Conservation (phyloP, 1,140 invertebrate genomes). For the Tenebrio molitor region DNA sequence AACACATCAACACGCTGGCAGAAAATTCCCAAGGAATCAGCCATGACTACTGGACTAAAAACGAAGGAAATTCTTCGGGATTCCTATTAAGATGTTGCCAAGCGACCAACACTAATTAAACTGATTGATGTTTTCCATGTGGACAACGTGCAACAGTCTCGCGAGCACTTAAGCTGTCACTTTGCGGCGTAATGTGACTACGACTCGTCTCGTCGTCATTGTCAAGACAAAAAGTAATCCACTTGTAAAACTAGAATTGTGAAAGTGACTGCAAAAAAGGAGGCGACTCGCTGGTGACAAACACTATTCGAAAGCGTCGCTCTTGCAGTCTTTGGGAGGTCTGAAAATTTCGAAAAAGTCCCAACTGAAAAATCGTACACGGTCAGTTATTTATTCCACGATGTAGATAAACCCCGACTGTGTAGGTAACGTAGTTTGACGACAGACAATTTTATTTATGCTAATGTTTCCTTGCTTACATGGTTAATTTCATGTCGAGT, state of each 20-base stretch:
- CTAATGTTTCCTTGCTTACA: conserved; percentile 46
- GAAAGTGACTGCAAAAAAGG: background rate
- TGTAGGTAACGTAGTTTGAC: conserved; percentile 46
- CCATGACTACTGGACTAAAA: background rate
- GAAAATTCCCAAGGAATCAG: too few species aligned
- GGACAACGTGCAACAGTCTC: background rate
- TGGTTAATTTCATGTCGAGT: conserved; percentile 47
- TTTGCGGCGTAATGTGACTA: background rate
- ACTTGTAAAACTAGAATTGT: background rate
- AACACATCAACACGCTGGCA: too few species aligned
- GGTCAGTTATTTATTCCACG: conserved; percentile 31
- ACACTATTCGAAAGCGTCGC: too few species aligned
- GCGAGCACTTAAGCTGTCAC: conserved; percentile 17
- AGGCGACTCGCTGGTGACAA: background rate
- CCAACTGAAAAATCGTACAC: background rate
- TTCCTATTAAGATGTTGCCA: conserved; percentile 20
- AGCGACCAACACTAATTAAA: conserved; percentile 20
- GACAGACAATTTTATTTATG: conserved; percentile 47
- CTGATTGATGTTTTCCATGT: conserved; percentile 15
- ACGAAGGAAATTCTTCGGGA: background rate
- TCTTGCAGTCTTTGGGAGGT: too few species aligned
- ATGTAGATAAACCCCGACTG: conserved; percentile 46
- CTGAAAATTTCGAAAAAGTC: too few species aligned
- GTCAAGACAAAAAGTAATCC: background rate
- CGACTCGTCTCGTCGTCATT: background rate